Base-by-base conservation (phyloP, 2,888 invertebrate species). In the Liopterus haemorrhoidalis region DNA sequence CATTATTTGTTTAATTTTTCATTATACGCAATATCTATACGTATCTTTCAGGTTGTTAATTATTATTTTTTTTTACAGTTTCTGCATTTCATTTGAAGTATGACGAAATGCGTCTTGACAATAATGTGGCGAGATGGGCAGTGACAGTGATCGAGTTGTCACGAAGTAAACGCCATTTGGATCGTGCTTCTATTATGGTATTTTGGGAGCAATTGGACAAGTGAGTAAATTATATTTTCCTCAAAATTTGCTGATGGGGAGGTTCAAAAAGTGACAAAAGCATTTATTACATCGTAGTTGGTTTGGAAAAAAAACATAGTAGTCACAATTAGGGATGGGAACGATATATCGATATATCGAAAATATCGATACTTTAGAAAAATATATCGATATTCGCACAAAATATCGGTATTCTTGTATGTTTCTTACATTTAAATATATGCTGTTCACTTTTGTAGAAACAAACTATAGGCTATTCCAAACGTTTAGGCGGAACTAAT, bases 151-250 rank as follows among this genome's bases (percentile, higher is more conserved):
- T 99, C 52, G 83, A 89, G 64, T 74, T 99, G 32, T 94, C 94
- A 48, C 79, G 91, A 62, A 86, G 87, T 40, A 94, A 94, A 70
- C 76, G 99, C 40, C 97, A 99, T 78, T 81, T 99, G 60, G 99
- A 99, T 72, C 78, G 95, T 60, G 97, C 99, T 32, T 86, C 87
- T 20, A 74, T 99, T 41, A 89, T 95, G 77, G 82, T 85, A 55
- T 95, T 99, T 71, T 99, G 99, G 99, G 96, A 96, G 68, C 85
- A 85, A 52, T 74, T 99, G 28, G 97, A 97, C 71, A 90, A 85
- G 89, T 94, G 72, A 67, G 78, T 72, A 51, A 16, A n/a, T n/a
- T n/a, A n/a, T n/a, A n/a, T 21, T 36, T 24, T n/a, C n/a, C n/a
- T n/a, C n/a, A n/a, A n/a, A n/a, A n/a, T n/a, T n/a, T n/a, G n/a